Base-by-base conservation (phyloP, 2,113 vertebrate genomes). In the Xiphias gladius region DNA sequence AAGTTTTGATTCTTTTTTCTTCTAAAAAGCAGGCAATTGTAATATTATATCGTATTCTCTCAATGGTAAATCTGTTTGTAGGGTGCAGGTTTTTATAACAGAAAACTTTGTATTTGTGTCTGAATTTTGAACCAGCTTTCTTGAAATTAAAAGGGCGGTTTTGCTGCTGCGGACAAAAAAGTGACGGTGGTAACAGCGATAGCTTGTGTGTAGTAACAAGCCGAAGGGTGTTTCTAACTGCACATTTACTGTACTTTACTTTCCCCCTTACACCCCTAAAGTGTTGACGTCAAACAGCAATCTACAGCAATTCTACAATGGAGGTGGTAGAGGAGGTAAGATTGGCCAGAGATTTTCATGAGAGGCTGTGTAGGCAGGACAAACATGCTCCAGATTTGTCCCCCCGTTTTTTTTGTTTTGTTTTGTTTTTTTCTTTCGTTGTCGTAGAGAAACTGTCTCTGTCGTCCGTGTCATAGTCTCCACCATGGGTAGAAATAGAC, bases 281-380 rank as follows among this genome's bases (percentile, higher is more conserved):
- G 95, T 96, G 91, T 93, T 96, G 94, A 94, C 79, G 93, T 92
- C 95, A 93, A 95, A 95, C 95, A 94, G 90, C 93, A 93, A 94
- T 92, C 95, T 95, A 89, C 95, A 95, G 82, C 95, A 95, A 55
- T 95, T 96, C 95, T 95, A 95, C 95, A 96, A 96, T 94, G 95
- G 95, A 88, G 95, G 94, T 91, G 95, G 95, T 95, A 96, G 94
- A 96, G 95, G 95, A 96, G 95, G 95, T 95, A 96, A 96, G 95
- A 91, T 67, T 86, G 89, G 92, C 83, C 78, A 86, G 37, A 88
- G 73, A 78, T 73, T n/a, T 83, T 71, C 63, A 26, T 71, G 16
- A 80, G 83, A 85, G 67, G 82, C 82, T 86, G 65, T 89, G 59
- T 67, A 84, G 84, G 84, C 79, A 75, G 78, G 79, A 90, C 72